phyloP scores from a whole-genome alignment of 2,888 invertebrate species.

The Gisinianus flammeolus region DNA sequence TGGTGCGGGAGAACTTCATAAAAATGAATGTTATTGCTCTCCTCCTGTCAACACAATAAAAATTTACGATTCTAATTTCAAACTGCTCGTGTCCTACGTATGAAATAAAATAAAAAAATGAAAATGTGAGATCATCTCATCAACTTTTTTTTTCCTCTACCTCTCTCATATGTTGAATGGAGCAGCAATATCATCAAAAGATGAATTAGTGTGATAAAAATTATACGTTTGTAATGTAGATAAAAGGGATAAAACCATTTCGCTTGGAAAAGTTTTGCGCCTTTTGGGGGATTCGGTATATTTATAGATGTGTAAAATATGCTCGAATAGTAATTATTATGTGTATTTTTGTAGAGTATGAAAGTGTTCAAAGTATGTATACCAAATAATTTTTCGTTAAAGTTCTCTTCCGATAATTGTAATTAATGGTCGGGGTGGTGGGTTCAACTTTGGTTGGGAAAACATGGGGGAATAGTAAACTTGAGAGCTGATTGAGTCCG shows the following conservation, averaged over 20 bases:
- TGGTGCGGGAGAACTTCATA: neutral
- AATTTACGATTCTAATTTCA: constrained; percentile 11
- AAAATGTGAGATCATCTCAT: neutral
- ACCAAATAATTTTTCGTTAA: too few relatives aligned
- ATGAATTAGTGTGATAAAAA: neutral
- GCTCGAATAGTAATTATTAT: neutral
- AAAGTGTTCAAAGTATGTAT: too few relatives aligned
- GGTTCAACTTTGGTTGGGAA: neutral
- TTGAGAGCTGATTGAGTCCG: neutral
- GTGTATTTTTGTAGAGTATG: neutral
- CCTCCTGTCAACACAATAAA: constrained; percentile 17
- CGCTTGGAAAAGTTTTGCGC: neutral
- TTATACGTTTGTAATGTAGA: neutral
- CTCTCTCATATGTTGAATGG: neutral
- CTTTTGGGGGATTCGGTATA: too few relatives aligned
- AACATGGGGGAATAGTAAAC: too few relatives aligned
- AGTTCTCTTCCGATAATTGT: neutral
- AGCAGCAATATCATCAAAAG: too few relatives aligned
- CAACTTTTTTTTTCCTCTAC: neutral
- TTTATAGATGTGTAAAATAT: too few relatives aligned
- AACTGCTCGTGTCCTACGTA: neutral
- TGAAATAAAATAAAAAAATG: neutral
- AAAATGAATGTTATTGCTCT: constrained; percentile 26
- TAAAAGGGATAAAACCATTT: neutral
- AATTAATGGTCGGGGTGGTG: neutral